Evolutionary conservation across 2,888 invertebrate species (phyloP), one percentile per base, ranked within the genome.

Genomic region (Meteorus colon): DNA sequence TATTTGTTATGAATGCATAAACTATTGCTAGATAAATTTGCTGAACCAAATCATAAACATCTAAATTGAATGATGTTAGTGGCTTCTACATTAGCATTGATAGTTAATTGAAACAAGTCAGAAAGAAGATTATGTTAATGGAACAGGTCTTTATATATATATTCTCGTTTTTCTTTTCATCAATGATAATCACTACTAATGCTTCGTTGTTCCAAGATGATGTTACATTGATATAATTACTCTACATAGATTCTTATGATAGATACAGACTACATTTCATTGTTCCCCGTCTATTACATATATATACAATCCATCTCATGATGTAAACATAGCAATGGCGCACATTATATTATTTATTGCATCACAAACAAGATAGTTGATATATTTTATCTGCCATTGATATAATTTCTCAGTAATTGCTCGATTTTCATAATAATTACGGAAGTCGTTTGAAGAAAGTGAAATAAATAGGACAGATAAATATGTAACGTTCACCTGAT

Each of bases 241-340:
- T 66, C 45, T 45, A 66, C 37, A 37, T 34, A 45, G 19, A 55
- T 45, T 41, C 51, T 55, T 37, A 60, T 60, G 63, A 24, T 65
- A 41, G 14, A 34, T 65, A 65, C 73, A 37, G 65, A n/a, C 37
- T 85, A 84, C 79, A 65, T 84, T 84, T 86, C 82, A 86, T 88
- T 87, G 88, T 88, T 88, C 87, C 88, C 87, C 55, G 81, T 85
- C 85, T 87, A 87, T 19, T 55, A 55, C 55, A 84, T 84, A 84
- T 84, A 84, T 86, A 84, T 86, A 86, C 84, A 86, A 82, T 88
- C 88, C 55, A 55, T 55, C 5, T 55, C 19, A 87, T 87, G 86
- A 87, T 87, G 87, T 86, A 85, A 41, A 87, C 87, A 82, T 85
- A 86, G 84, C 84, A 81, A 79, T 85, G 84, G 81, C 84, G 81